These are phyloP conservation scores for Gallirallus australis DNA, from an alignment of 2,797 vertebrate species.

Conservation along the genomic window DNA sequence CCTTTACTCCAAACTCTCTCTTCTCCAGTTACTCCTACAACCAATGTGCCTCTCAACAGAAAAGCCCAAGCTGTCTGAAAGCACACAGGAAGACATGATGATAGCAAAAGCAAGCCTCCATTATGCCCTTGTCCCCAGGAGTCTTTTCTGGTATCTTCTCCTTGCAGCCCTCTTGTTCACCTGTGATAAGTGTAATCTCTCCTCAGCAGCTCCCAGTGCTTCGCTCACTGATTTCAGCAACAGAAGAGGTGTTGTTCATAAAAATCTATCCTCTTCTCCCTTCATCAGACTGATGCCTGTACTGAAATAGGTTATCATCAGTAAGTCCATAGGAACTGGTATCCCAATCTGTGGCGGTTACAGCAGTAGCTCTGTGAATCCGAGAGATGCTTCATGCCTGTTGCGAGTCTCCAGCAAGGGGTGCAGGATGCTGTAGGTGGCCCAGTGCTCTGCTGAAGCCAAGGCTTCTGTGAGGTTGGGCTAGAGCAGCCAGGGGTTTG, in stretches of 20 bases:
- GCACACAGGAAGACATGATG: background rate
- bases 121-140: constrained; percentile 33
- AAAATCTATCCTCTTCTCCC: background rate
- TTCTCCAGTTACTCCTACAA: background rate
- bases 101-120: constrained; percentile 15
- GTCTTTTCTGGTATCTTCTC: constrained; percentile 52
- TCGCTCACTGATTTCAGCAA: constrained; percentile 49
- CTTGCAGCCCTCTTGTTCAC: constrained; percentile 49
- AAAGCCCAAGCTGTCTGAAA: constrained; percentile 3
- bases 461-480: background rate
- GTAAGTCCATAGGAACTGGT: background rate
- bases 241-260: constrained; percentile 26
- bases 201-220: constrained; percentile 37
- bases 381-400: background rate
- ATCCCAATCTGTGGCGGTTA: background rate
- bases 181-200: constrained; percentile 67
- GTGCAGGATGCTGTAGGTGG: background rate
- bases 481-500: background rate
- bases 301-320: background rate
- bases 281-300: background rate
- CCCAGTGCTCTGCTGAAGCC: background rate
- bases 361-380: background rate
- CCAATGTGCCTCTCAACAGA: background rate
- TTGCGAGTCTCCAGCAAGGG: background rate
- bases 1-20: constrained; percentile 3